Evolutionary conservation across 2,888 invertebrate species (phyloP).

Genomic region (Volucella inflata): DNA sequence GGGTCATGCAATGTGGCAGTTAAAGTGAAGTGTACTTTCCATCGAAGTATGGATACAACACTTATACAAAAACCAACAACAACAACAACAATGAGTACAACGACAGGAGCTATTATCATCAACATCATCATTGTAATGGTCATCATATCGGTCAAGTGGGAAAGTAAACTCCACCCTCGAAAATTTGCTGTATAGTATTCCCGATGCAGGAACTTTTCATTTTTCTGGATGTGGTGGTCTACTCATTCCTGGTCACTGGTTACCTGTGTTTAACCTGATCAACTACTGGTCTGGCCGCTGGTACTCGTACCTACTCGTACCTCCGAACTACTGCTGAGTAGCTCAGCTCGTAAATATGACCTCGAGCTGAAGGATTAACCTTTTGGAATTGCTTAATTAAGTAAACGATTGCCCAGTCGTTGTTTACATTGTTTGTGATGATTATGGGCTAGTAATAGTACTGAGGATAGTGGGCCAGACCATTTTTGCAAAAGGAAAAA

Average conservation of each 20-base stretch:
- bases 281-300: conserved; percentile 32
- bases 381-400: conserved; percentile 74
- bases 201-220: conserved; percentile 69
- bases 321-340: background rate
- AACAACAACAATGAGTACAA: conserved; percentile 52
- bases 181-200: conserved; percentile 58
- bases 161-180: conserved; percentile 67
- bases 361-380: conserved; percentile 75
- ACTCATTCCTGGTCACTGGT: background rate
- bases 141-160: conserved; percentile 72
- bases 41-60: conserved; percentile 33
- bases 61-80: conserved; percentile 14
- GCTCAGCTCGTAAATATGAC: conserved; percentile 63
- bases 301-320: conserved; percentile 36
- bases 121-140: conserved; percentile 70
- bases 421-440: conserved; percentile 75
- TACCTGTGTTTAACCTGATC: conserved; percentile 51
- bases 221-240: conserved; percentile 30
- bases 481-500: conserved; percentile 41
- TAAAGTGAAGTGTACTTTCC: conserved; percentile 70
- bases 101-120: conserved; percentile 64
- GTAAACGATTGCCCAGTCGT: conserved; percentile 70
- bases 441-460: conserved; percentile 35
- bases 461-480: conserved; percentile 42
- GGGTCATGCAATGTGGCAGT: conserved; percentile 72